phyloP scores from a whole-genome alignment of 2,888 invertebrate species.

The Caenorhabditis sp. region DNA sequence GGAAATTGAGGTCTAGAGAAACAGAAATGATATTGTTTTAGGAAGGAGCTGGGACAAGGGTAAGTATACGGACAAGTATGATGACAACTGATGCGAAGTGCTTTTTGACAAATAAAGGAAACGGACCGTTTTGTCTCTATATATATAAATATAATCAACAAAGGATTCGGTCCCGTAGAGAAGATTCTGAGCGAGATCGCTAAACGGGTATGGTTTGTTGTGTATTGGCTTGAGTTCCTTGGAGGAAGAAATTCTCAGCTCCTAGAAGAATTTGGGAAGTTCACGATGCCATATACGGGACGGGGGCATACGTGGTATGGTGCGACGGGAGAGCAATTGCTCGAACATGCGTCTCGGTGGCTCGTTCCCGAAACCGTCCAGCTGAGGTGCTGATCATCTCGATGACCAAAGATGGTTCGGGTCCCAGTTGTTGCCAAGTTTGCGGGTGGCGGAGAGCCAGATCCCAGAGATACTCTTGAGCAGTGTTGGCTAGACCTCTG shows the following conservation, averaged over 20 bases:
- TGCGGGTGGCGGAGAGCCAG: conserved; percentile 7
- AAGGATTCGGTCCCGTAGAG: conserved; percentile 31
- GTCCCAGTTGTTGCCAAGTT: conserved; percentile 16
- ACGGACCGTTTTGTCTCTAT: too few relatives aligned
- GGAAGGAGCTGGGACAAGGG: neutral
- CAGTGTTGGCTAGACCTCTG: conserved; percentile 40
- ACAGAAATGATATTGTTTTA: conserved; percentile 28
- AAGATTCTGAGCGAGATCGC: conserved; percentile 53
- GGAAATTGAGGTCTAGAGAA: neutral
- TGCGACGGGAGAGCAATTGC: neutral
- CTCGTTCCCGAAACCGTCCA: neutral
- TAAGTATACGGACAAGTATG: neutral
- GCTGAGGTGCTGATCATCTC: conserved; percentile 58
- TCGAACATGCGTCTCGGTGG: conserved; percentile 12
- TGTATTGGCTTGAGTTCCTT: conserved; percentile 3
- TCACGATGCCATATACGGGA: conserved; percentile 35
- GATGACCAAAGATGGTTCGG: conserved; percentile 35
- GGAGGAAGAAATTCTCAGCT: conserved; percentile 33
- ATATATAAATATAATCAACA: too few relatives aligned
- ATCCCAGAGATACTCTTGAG: conserved; percentile 38
- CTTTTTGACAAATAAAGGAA: too few relatives aligned
- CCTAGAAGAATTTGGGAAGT: conserved; percentile 7
- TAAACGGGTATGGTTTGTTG: conserved; percentile 5
- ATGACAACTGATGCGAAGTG: neutral
- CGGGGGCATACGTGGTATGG: conserved; percentile 23